Base-by-base conservation (phyloP, 2,797 vertebrate genomes). In the Enteromius unitaeniatus region DNA sequence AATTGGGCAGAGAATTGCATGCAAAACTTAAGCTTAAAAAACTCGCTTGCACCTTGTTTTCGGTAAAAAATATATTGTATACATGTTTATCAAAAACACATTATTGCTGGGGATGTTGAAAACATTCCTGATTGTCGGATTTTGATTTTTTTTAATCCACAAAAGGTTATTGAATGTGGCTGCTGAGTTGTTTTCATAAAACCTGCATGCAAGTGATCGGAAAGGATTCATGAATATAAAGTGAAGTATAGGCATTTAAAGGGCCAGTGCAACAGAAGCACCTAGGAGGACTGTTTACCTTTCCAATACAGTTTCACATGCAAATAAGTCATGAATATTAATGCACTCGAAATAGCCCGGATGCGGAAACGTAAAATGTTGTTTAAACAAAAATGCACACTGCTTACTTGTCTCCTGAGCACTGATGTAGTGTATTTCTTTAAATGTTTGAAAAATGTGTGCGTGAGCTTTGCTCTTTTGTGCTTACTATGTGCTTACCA, bases 391-490 rank as follows among this genome's bases (percentile, higher is more conserved):
- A 67, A 58, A 58, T 13, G 2, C 15, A 3, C 23, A 9, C 15
- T 23, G 34, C 14, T 28, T 31, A 3, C 26, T 37, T 37, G 31
- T 79, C 21, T 14, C 11, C 3, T 0, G 4, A 45, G 51, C 13
- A 51, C 45, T 17, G 42, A n/a, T 51, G 77, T 51, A 10, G 26
- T 23, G 3, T 28, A 6, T 28, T 45, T 5, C 42, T 47, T 62
- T 62, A 23, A 17, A 17, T 78, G 7, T 14, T 17, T 45, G 40
- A 28, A 47, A 62, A 19, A 55, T 45, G 23, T 65, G 34, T 34
- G 60, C 17, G 9, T 19, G 21, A 19, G 17, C 89, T 87, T 89
- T 93, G 92, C 91, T 94, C 92, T 91, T 94, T 94, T 94, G 93
- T 94, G 93, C 47, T 23, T 73, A 65, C 69, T 15, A 47, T 40